Percentiles rank a stretch among this genome's conserved stretches.
phyloP scores from a whole-genome alignment of 2,113 vertebrate species.

The Cheirogaleus medius region DNA sequence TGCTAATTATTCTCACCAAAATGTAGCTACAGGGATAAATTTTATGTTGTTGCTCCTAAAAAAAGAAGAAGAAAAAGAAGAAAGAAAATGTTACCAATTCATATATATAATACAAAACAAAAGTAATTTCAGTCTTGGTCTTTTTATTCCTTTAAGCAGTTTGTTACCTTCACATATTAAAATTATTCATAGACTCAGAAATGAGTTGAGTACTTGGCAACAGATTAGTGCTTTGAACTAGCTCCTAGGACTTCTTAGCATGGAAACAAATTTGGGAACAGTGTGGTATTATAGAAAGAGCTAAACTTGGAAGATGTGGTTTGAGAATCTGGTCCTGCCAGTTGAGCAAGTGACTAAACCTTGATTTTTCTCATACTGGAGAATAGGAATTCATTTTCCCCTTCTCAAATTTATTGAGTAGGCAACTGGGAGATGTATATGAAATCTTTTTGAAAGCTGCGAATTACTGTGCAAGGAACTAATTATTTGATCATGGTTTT shows the following conservation, averaged over 20 bases:
- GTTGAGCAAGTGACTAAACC: not conserved
- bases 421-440: not conserved
- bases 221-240: not conserved
- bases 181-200: slow-evolving; percentile 11
- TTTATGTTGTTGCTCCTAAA: not conserved
- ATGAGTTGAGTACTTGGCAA: not conserved
- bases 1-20: not conserved
- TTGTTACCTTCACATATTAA: not conserved
- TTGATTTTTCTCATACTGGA: not conserved
- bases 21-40: not conserved
- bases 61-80: not conserved
- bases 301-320: slow-evolving; percentile 10
- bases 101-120: not conserved
- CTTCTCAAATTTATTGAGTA: not conserved
- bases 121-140: not conserved
- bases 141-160: not conserved
- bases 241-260: not conserved
- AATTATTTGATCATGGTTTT: not conserved
- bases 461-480: not conserved
- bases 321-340: slow-evolving; percentile 10
- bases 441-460: not conserved
- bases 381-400: not conserved
- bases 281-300: not conserved
- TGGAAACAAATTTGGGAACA: not conserved
- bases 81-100: not conserved